Base-by-base conservation (phyloP, 2,797 vertebrate species). In the Babyrousa celebensis region DNA sequence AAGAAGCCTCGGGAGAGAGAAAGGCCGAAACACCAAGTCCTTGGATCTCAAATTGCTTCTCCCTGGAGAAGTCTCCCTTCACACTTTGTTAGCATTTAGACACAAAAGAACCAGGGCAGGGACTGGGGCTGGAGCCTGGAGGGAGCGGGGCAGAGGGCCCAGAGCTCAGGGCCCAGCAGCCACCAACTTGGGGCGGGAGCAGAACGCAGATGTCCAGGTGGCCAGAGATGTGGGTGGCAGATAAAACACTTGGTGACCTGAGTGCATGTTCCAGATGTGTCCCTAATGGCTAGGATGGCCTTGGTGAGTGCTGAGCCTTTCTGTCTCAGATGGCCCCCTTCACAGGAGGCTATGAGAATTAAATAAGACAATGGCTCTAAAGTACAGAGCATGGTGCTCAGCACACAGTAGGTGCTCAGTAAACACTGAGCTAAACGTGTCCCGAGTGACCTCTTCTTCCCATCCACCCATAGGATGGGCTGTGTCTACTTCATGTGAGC, bases 21-120 rank as follows among this genome's bases (percentile, higher is more conserved):
- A 91, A 95, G 96, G 95, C 93, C 21, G 40, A 95, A 77, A 94
- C 25, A 7, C 62, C 6, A 96, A 96, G 89, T 52, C 54, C 74
- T 98, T 98, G 32, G 85, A 98, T 98, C 84, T 96, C 95, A 97
- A 97, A 98, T 96, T 96, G 92, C 72, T 4, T 96, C 96, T 98
- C 97, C 29, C 97, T 27, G 29, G 98, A 97, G 98, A 96, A 94
- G 96, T 95, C 80, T 83, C 52, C 71, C 60, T 3, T 3, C 7
- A n/a, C 92, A 27, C 52, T 78, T 95, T 0, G 0, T 62, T 95
- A 95, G 77, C 18, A 89, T 65, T 97, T 65, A 91, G 85, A 95
- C 72, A 48, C 58, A 32, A 93, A 52, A 54, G 52, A 29, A 0
- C 0, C 63, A 78, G 92, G 60, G 60, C 48, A 82, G 95, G 70